These are phyloP conservation scores for Petroica traversi DNA, from an alignment of 2,113 vertebrate species.

Conservation along the genomic window DNA sequence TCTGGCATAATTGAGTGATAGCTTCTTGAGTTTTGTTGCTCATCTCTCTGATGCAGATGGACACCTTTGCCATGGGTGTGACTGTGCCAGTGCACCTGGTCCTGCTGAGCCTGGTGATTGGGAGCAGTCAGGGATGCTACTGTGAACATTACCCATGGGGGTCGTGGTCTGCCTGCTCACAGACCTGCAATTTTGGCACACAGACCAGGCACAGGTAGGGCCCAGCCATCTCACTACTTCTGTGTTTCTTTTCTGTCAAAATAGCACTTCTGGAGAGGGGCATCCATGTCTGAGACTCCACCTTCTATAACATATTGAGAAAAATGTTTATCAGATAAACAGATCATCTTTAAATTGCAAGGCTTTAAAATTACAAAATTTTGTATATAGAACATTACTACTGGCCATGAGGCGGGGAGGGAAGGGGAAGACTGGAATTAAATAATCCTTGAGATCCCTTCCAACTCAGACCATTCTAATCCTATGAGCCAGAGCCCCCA, in stretches of 20 bases:
- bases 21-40: neutral
- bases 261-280: neutral
- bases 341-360: neutral
- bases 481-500: neutral
- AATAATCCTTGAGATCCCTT: neutral
- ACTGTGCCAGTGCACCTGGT: conserved; percentile 26
- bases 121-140: conserved; percentile 74
- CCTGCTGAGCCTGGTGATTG: conserved; percentile 53
- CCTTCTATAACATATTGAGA: neutral
- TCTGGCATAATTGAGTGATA: neutral
- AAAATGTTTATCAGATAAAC: neutral
- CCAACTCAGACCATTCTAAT: neutral
- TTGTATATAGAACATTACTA: neutral
- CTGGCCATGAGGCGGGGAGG: fast-evolving
- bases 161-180: conserved; percentile 84
- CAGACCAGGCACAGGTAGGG: conserved; percentile 81
- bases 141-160: conserved; percentile 88
- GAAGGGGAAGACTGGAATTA: neutral
- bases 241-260: neutral
- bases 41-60: neutral
- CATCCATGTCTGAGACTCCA: fast-evolving
- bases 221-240: neutral
- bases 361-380: neutral
- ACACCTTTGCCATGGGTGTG: neutral
- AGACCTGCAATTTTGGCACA: conserved; percentile 83